A percentile compares a stretch with the other conserved stretches of the same genome.
Conservation (phyloP, 1,140 invertebrate species). For the Drosophila kikkawai region DNA sequence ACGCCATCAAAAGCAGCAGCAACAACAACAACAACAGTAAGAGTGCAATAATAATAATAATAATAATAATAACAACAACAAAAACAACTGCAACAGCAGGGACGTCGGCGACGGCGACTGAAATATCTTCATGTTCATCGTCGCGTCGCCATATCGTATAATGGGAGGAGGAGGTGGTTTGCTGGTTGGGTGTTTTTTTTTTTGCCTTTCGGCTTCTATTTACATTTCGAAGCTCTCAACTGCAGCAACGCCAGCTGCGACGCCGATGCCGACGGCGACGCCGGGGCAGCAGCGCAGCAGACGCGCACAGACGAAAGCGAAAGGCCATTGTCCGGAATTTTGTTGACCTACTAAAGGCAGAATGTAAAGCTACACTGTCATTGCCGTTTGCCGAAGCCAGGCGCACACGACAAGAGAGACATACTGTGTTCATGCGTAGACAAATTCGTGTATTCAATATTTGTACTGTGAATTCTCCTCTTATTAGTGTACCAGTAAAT, state of each 20-base stretch:
- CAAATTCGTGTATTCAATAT: neutral
- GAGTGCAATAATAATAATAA: constrained; percentile 7
- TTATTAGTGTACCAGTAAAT: neutral
- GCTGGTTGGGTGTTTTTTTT: constrained; percentile 6
- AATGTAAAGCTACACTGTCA: constrained; percentile 84
- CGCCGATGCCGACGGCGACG: constrained; percentile 19
- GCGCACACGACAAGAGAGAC: constrained; percentile 3
- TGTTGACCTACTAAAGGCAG: constrained; percentile 85
- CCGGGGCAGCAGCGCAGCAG: constrained; percentile 31
- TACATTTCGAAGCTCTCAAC: constrained; percentile 57
- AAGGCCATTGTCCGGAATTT: constrained; percentile 85
- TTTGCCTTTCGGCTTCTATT: constrained; percentile 56
- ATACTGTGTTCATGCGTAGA: neutral
- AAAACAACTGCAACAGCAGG: constrained; percentile 22
- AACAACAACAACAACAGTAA: constrained; percentile 15
- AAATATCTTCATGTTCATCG: constrained; percentile 74
- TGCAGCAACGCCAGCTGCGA: constrained; percentile 44
- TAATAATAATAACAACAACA: constrained; percentile 14
- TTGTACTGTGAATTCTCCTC: neutral
- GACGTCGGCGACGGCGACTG: constrained; percentile 47
- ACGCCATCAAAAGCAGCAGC: constrained; percentile 60
- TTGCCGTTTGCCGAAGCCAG: constrained; percentile 20
- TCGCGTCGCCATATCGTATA: constrained; percentile 52
- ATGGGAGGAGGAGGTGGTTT: neutral
- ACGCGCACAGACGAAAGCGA: constrained; percentile 83